These are phyloP conservation scores for Ptychobarbus kaznakovi DNA, from an alignment of 2,797 vertebrate genomes.

Conservation along the genomic window DNA sequence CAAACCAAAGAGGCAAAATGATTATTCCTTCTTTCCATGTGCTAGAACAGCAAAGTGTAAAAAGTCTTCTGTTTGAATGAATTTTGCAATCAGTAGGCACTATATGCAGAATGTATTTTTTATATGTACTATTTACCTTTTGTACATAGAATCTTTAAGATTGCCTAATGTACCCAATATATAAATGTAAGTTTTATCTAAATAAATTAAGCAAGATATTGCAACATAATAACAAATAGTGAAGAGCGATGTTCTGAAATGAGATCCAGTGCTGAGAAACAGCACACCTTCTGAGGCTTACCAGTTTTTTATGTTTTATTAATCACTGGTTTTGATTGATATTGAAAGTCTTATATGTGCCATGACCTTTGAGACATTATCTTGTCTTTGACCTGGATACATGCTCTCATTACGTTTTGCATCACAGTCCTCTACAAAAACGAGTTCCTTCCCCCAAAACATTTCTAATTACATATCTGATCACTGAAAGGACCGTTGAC, in stretches of 20 bases:
- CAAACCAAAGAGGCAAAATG: not conserved
- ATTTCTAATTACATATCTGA: not conserved
- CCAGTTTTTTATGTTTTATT: not conserved
- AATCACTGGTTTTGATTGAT: not conserved
- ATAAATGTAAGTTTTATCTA: not conserved
- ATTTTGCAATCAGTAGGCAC: not conserved
- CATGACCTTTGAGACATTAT: not conserved
- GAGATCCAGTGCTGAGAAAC: not conserved
- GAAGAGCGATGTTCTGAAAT: not conserved
- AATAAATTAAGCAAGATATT: constrained; percentile 17
- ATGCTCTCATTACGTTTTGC: too few relatives aligned
- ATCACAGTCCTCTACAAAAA: not conserved
- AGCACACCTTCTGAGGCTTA: not conserved
- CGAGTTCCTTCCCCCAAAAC: not conserved
- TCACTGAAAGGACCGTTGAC: not conserved
- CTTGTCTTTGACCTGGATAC: not conserved
- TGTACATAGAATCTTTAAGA: constrained; percentile 2
- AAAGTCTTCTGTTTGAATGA: not conserved
- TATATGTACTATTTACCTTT: constrained; percentile 17
- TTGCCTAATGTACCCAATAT: not conserved
- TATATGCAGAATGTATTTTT: not conserved
- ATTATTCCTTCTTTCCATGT: not conserved
- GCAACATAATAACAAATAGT: not conserved
- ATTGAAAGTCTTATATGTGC: not conserved
- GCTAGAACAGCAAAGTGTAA: not conserved